Evolutionary conservation across 2,888 invertebrate species (phyloP), one percentile per base, ranked within the genome.

Genomic region (Thecocarcelia acutangulata): DNA sequence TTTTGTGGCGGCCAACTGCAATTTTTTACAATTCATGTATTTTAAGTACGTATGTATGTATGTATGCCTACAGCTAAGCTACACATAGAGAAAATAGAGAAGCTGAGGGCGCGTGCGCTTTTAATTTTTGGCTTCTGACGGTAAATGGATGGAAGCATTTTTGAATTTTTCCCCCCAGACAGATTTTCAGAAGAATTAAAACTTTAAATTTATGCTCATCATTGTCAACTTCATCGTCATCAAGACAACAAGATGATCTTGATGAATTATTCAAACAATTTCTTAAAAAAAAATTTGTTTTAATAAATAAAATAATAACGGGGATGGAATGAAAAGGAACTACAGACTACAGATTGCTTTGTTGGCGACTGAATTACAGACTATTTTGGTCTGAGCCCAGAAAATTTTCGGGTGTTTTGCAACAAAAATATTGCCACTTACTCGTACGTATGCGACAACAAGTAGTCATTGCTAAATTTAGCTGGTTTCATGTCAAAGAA

Each of bases 251-350:
- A 24, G 37, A 58, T 59, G 21, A 50, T 72, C 42, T 54, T 76
- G 56, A 81, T 81, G 80, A 81, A 77, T 81, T 81, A 81, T 81
- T 76, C 80, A 81, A 58, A 73, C 56, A 44, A 21, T 11, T 56
- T 24, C 42, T 12, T 40, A 44, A 11, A 2, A 15, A 17, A 6
- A 13, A 50, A 12, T 56, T 4, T 8, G 17, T 37, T 44, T 37
- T 37, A 21, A 3, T 24, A 48, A 37, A 17, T 5, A 33, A 1
- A 9, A 42, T 13, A 33, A 11, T 37, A n/a, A 64, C 54, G 73
- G 56, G 37, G 52, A 0, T 0, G 11, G n/a, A 21, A 3, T 0
- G 8, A 37, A 37, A 58, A 68, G n/a, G n/a, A n/a, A n/a, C n/a
- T n/a, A n/a, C n/a, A n/a, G n/a, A n/a, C n/a, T n/a, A n/a, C n/a